Evolutionary conservation across 2,888 invertebrate species (phyloP).

Genomic region (Drosophila quinaria): DNA sequence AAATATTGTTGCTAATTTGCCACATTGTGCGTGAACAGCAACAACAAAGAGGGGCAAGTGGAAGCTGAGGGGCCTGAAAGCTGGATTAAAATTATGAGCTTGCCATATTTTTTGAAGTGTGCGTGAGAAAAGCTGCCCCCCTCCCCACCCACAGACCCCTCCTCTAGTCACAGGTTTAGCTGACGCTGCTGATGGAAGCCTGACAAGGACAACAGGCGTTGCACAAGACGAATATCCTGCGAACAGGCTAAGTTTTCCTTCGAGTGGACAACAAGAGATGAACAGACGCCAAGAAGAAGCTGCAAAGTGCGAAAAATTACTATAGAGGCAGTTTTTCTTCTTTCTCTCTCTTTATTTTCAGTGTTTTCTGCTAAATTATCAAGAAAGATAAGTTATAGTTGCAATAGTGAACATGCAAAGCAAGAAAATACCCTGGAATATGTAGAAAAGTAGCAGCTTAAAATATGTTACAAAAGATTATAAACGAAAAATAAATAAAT

Average conservation of each 20-base stretch:
- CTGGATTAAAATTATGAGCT: constrained; percentile 81
- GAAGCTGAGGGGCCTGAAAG: constrained; percentile 20
- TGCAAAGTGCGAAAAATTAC: constrained; percentile 55
- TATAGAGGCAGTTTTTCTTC: constrained; percentile 22
- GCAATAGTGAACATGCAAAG: not conserved
- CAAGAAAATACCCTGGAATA: not conserved
- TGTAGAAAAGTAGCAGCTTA: not conserved
- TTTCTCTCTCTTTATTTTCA: not conserved
- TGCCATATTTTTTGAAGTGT: constrained; percentile 77
- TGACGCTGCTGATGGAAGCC: constrained; percentile 54
- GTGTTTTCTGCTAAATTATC: constrained; percentile 42
- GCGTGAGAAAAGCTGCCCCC: constrained; percentile 33
- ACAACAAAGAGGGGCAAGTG: not conserved
- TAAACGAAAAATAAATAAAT: not conserved
- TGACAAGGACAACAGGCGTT: constrained; percentile 7
- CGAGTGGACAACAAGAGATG: constrained; percentile 44
- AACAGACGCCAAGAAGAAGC: constrained; percentile 24
- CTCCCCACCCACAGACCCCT: not conserved
- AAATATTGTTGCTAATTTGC: constrained; percentile 80
- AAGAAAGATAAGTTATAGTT: constrained; percentile 30
- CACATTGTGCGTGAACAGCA: constrained; percentile 76
- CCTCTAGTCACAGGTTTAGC: not conserved
- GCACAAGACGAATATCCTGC: constrained; percentile 15
- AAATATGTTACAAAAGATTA: not conserved
- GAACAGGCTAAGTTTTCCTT: constrained; percentile 39